Evolutionary conservation across 2,797 vertebrate genomes (phyloP).

Genomic region (Todus mexicanus): DNA sequence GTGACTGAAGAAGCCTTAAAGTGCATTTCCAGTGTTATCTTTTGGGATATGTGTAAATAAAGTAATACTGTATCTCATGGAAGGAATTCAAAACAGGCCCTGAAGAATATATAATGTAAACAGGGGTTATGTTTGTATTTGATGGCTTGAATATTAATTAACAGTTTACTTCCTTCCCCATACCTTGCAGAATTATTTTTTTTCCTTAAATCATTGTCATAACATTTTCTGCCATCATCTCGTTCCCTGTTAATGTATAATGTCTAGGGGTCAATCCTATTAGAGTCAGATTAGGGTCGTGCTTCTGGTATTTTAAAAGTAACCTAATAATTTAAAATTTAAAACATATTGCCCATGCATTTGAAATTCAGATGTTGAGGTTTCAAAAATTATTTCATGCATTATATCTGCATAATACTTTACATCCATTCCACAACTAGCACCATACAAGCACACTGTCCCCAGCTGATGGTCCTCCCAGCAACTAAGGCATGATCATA

Average conservation of each 20-base stretch:
- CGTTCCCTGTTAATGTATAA: not conserved
- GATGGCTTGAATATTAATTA: not conserved
- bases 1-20: not conserved
- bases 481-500: not conserved
- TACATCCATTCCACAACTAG: not conserved
- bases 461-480: not conserved
- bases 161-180: not conserved
- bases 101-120: not conserved
- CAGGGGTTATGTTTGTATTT: not conserved
- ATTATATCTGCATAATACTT: not conserved
- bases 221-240: not conserved
- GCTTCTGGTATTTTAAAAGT: not conserved
- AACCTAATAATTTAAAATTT: not conserved
- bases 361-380: not conserved
- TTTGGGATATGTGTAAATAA: not conserved
- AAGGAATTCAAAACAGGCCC: not conserved
- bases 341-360: not conserved
- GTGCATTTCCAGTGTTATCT: not conserved
- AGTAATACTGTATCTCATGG: not conserved
- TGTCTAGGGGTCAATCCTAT: not conserved
- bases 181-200: not conserved
- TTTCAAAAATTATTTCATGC: not conserved
- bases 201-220: not conserved
- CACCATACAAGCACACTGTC: not conserved
- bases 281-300: not conserved